phyloP scores from a whole-genome alignment of 2,113 vertebrate genomes.

The Melanotaenia duboulayi region DNA sequence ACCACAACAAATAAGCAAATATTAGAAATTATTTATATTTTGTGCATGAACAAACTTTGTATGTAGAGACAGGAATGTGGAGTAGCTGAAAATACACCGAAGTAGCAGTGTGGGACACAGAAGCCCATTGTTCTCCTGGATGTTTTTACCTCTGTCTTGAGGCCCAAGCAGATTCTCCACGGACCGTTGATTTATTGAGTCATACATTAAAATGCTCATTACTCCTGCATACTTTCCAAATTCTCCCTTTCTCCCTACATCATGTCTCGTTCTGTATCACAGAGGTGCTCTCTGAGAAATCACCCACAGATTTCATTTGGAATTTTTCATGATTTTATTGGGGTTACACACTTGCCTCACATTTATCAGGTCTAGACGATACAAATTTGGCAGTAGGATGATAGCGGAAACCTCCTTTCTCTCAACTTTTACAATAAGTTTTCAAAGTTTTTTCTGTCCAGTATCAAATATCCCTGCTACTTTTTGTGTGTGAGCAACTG shows the following conservation, averaged over 20 bases:
- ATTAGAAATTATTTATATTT: conserved; percentile 12
- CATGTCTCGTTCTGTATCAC: conserved; percentile 21
- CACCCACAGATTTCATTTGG: neutral
- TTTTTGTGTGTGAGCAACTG: neutral
- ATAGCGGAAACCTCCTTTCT: neutral
- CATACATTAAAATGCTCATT: conserved; percentile 84
- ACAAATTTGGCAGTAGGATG: neutral
- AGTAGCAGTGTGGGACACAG: conserved; percentile 87
- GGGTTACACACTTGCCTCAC: neutral
- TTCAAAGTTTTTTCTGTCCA: no score
- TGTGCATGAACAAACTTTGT: neutral
- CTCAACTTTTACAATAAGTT: neutral
- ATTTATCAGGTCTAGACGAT: conserved; percentile 13
- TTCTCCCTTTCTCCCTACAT: conserved; percentile 27
- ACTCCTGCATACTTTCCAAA: conserved; percentile 73
- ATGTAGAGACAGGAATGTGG: conserved; percentile 37
- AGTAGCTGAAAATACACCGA: conserved; percentile 50
- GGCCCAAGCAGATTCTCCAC: conserved; percentile 73
- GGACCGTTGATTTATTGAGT: conserved; percentile 85
- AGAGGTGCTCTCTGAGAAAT: conserved; percentile 20
- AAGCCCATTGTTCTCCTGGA: conserved; percentile 90
- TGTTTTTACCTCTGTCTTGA: conserved; percentile 80
- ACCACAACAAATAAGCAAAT: conserved; percentile 27
- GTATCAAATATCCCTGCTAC: no score
- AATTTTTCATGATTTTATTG: conserved; percentile 1